Percentiles rank a stretch among this genome's conserved stretches.
These are phyloP conservation scores for Monodelphis domestica DNA, from an alignment of 2,797 vertebrate species.

Conservation along the genomic window DNA sequence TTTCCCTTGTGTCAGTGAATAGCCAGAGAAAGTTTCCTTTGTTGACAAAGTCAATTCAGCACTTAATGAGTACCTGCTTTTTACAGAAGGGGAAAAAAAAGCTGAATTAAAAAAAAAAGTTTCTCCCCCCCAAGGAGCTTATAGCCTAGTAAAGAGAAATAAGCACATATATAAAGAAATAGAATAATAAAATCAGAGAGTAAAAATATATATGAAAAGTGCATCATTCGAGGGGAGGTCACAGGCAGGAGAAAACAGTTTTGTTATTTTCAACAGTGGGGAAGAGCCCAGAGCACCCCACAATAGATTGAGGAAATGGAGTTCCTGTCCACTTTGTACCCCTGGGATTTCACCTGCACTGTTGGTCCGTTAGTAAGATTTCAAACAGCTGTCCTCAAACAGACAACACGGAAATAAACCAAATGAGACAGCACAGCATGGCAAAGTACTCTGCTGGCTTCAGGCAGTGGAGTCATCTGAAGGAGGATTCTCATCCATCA, in stretches of 20 bases:
- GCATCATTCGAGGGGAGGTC: background rate
- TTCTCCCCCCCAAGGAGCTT: background rate
- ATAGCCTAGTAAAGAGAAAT: background rate
- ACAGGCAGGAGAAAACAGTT: background rate
- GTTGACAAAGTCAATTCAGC: background rate
- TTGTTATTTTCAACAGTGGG: background rate
- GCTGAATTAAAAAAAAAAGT: background rate
- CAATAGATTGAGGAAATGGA: constrained; percentile 25
- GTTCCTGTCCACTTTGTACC: constrained; percentile 18
- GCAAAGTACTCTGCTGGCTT: background rate
- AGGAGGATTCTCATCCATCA: background rate
- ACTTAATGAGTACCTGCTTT: background rate
- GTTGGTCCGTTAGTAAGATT: constrained; percentile 29
- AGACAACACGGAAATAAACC: background rate
- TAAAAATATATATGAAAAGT: background rate
- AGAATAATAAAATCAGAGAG: background rate
- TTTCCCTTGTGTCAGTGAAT: background rate
- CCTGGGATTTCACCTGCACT: constrained; percentile 17
- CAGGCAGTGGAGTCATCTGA: background rate
- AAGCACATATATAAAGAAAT: background rate
- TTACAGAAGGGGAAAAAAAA: background rate
- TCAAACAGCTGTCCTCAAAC: constrained; percentile 27
- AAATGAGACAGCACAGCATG: background rate
- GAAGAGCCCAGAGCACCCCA: background rate
- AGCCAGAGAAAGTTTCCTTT: background rate